phyloP scores from a whole-genome alignment of 2,888 invertebrate species.

The Andrena marginata region DNA sequence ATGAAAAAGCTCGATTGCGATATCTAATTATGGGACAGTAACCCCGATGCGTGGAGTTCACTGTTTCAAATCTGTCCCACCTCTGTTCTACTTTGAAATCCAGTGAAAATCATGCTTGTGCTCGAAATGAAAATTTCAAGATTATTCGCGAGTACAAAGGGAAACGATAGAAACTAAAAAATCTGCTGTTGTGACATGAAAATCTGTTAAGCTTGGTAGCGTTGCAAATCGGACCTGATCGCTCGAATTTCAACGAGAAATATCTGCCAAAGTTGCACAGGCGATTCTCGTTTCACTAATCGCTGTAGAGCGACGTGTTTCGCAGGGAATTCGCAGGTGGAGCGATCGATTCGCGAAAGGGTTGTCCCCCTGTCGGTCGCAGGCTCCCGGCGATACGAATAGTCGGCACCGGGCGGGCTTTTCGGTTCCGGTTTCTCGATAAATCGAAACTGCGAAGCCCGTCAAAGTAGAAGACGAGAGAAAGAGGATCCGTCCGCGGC shows the following conservation, averaged over 20 bases:
- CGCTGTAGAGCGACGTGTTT: neutral
- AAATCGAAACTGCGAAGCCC: conserved; percentile 83
- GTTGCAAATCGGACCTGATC: neutral
- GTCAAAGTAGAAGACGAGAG: conserved; percentile 79
- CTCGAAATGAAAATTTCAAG: too few relatives aligned
- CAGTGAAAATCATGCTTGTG: too few relatives aligned
- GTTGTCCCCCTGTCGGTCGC: conserved; percentile 21
- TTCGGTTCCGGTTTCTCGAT: conserved; percentile 84
- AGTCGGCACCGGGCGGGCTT: conserved; percentile 71
- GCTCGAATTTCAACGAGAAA: too few relatives aligned
- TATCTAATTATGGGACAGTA: neutral
- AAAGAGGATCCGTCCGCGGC: conserved; percentile 80
- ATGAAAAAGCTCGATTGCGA: neutral
- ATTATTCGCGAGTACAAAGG: too few relatives aligned
- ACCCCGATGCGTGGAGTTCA: neutral
- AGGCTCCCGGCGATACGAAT: conserved; percentile 52
- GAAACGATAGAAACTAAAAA: neutral
- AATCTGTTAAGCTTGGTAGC: neutral
- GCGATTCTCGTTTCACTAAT: neutral
- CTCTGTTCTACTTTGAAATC: too few relatives aligned
- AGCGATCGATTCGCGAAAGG: conserved; percentile 36
- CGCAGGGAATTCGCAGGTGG: conserved; percentile 25
- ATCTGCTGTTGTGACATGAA: neutral
- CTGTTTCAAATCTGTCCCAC: too few relatives aligned
- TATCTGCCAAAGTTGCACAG: neutral